Evolutionary conservation across 2,888 invertebrate species (phyloP), one percentile per base, ranked within the genome.

Genomic region (Perizoma affinitatum): DNA sequence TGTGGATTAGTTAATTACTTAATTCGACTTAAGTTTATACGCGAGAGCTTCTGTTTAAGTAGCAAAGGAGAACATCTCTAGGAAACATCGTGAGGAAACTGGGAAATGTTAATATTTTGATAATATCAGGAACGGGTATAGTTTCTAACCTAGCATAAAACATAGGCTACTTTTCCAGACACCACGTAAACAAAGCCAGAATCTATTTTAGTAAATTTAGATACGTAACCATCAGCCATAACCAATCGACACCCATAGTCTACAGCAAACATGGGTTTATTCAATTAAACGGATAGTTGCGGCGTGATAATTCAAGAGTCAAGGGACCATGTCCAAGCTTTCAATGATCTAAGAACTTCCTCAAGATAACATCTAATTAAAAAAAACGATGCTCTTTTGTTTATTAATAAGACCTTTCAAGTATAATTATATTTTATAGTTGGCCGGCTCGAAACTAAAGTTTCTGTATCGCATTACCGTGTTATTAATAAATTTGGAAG

Each of bases 381-480:
- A 64, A 65, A 7, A 69, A 74, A 65, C 69, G 67, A 59, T 52
- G 66, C 65, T 71, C 68, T 73, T 68, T 66, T 70, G 72, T 75
- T 75, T 74, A 73, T 74, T 73, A 76, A 78, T 77, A 76, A 78
- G 76, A 78, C 73, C 41, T 54, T 35, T 73, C 1, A 75, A 76
- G 74, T 73, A 74, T 72, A 78, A 78, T 79, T 73, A 67, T 65
- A 73, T 78, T 78, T 76, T 70, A 76, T 70, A 74, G 57, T 55
- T 48, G 6, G 63, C 69, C 71, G 74, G 68, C 63, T 51, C 7
- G 8, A 9, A 56, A 47, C 54, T 22, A 36, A 9, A 9, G 33
- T 47, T 33, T 43, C 44, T 47, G 9, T 55, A 22, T 22, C 1
- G 22, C 22, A 2, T 22, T 22, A 22, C 1, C 22, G 22, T 22